Evolutionary conservation across 2,797 vertebrate species (phyloP).

Genomic region (Brotula barbata): DNA sequence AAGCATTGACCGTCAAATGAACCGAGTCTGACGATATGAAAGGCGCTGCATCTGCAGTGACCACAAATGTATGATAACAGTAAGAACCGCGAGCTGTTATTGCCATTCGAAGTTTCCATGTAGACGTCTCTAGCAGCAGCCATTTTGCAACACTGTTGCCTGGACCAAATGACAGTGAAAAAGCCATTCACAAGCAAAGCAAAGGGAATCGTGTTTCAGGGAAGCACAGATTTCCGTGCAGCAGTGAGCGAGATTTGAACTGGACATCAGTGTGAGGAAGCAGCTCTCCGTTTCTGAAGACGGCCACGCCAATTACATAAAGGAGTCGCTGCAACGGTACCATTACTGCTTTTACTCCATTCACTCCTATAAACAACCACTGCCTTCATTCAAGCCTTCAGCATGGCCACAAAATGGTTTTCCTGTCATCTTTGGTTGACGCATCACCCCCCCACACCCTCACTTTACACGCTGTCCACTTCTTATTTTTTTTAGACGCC

Average conservation of each 20-base stretch:
- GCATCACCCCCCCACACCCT: constrained; percentile 60
- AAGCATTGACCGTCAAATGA: constrained; percentile 46
- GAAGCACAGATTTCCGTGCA: constrained; percentile 34
- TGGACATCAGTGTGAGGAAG: constrained; percentile 37
- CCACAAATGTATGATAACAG: constrained; percentile 33
- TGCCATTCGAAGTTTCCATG: constrained; percentile 77
- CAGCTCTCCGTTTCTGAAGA: constrained; percentile 37
- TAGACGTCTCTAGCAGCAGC: constrained; percentile 75
- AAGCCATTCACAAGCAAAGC: constrained; percentile 62
- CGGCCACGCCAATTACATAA: constrained; percentile 28
- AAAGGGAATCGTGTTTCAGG: constrained; percentile 34
- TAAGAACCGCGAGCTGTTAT: constrained; percentile 50
- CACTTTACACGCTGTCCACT: constrained; percentile 53
- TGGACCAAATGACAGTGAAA: constrained; percentile 66
- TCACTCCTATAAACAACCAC: constrained; percentile 64
- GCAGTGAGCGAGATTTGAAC: constrained; percentile 29
- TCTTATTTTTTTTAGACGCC: constrained; percentile 46
- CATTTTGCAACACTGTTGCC: constrained; percentile 76
- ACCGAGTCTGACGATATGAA: constrained; percentile 28
- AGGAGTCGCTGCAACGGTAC: constrained; percentile 16
- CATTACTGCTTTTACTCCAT: constrained; percentile 42
- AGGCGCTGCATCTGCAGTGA: constrained; percentile 26
- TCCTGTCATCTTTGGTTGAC: constrained; percentile 71
- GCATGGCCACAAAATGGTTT: constrained; percentile 73
- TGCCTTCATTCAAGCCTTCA: constrained; percentile 60